A percentile compares a stretch with the other conserved stretches of the same genome.
Conservation (phyloP, 2,113 vertebrate genomes). For the Proteles cristata region DNA sequence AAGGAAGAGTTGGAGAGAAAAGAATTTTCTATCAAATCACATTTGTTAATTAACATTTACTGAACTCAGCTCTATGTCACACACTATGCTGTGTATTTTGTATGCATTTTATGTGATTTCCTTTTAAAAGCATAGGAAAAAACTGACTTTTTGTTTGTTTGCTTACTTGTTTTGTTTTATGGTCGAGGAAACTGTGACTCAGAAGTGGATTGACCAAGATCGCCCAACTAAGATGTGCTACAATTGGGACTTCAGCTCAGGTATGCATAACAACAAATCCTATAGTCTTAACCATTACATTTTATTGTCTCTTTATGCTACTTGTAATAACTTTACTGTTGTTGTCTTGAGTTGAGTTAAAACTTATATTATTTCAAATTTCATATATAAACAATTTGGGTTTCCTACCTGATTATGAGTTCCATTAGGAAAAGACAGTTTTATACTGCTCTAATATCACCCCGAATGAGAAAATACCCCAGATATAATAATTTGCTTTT, state of each 20-base stretch:
- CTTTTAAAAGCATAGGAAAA: neutral
- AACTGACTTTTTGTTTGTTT: neutral
- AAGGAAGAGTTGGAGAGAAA: neutral
- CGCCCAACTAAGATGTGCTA: neutral
- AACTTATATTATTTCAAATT: slow-evolving; percentile 24
- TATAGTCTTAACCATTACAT: neutral
- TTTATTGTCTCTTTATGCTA: neutral
- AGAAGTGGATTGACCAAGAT: neutral
- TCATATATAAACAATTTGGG: neutral
- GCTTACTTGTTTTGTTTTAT: neutral
- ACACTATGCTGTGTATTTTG: neutral
- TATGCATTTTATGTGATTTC: neutral
- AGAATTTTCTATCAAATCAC: slow-evolving; percentile 20
- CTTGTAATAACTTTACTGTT: slow-evolving; percentile 1
- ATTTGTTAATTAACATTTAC: slow-evolving; percentile 29
- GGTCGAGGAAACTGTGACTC: neutral
- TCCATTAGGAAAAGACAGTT: slow-evolving; percentile 30
- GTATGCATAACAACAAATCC: neutral
- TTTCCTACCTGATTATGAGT: slow-evolving; percentile 1
- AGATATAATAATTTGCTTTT: slow-evolving; percentile 64
- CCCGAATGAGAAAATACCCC: slow-evolving; percentile 43
- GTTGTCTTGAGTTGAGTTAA: slow-evolving; percentile 30
- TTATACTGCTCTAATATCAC: slow-evolving; percentile 17
- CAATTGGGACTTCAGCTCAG: neutral
- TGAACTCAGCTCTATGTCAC: neutral